A percentile compares a stretch with the other conserved stretches of the same genome.
These are phyloP conservation scores for Netelia fuscicornis DNA, from an alignment of 2,888 invertebrate genomes.

Conservation along the genomic window DNA sequence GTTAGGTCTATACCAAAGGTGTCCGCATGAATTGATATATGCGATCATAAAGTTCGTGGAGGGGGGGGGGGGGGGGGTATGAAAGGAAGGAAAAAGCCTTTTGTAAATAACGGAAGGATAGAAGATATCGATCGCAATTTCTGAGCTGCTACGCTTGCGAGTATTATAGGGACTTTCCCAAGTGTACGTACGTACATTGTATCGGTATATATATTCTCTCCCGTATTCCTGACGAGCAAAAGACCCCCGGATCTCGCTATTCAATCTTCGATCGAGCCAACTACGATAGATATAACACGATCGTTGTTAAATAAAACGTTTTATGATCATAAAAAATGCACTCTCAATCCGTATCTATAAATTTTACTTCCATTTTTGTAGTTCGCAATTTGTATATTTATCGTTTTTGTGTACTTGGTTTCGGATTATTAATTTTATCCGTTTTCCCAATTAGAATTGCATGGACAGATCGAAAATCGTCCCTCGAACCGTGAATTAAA, in stretches of 20 bases:
- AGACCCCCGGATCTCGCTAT: slow-evolving; percentile 23
- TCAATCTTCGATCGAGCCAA: slow-evolving; percentile 29
- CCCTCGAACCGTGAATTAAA: too few relatives aligned
- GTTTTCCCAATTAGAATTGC: too few relatives aligned
- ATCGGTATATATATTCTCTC: slow-evolving; percentile 11
- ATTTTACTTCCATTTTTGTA: not conserved
- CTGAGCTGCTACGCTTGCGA: slow-evolving; percentile 35
- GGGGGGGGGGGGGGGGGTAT: not conserved
- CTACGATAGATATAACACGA: slow-evolving; percentile 1
- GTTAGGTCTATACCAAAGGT: slow-evolving; percentile 11
- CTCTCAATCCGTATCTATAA: not conserved
- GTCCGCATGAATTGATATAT: slow-evolving; percentile 43
- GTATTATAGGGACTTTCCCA: slow-evolving; percentile 10
- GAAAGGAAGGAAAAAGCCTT: slow-evolving; percentile 20
- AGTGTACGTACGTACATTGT: slow-evolving; percentile 25
- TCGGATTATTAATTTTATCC: not conserved
- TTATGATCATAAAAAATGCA: slow-evolving; percentile 16
- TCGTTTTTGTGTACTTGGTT: not conserved
- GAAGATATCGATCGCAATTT: slow-evolving; percentile 48
- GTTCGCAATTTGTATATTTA: not conserved
- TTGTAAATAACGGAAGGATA: slow-evolving; percentile 37
- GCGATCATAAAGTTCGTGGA: slow-evolving; percentile 21
- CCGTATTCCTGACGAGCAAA: not conserved
- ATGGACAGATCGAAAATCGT: too few relatives aligned
- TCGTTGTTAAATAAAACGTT: slow-evolving; percentile 20